A percentile compares a stretch with the other conserved stretches of the same genome.
Evolutionary conservation across 2,113 vertebrate genomes (phyloP).

Genomic region (Takifugu flavidus): DNA sequence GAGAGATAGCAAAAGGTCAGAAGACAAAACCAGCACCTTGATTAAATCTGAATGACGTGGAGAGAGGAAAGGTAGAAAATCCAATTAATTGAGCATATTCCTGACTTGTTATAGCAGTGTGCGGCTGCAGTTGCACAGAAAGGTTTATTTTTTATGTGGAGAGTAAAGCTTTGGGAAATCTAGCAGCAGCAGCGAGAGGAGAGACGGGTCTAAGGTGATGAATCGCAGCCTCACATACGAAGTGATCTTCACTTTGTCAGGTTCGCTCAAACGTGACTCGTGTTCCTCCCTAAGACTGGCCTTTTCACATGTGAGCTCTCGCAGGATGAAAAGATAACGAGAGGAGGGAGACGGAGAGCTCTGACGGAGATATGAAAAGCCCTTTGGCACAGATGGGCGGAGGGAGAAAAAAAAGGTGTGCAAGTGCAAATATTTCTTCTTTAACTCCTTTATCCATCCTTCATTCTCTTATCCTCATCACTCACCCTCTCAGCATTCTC

Average conservation of each 20-base stretch:
- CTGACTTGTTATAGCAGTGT: not conserved
- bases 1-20: not conserved
- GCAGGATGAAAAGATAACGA: constrained; percentile 47
- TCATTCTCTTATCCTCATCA: no score
- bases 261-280: constrained; percentile 42
- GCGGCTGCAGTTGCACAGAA: not conserved
- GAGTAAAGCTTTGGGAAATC: constrained; percentile 3
- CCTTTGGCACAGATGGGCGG: constrained; percentile 42
- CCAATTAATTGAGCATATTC: not conserved
- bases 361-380: constrained; percentile 55
- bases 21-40: not conserved
- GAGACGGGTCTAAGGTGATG: not conserved
- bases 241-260: constrained; percentile 49
- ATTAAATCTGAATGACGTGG: not conserved
- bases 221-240: constrained; percentile 12
- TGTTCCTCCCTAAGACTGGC: constrained; percentile 24
- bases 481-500: no score
- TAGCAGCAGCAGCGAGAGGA: not conserved
- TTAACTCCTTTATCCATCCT: no score
- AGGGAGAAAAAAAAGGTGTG: constrained; percentile 8
- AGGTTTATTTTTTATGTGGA: not conserved
- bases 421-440: constrained; percentile 1
- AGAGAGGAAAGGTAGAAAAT: not conserved
- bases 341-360: constrained; percentile 19
- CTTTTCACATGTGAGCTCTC: constrained; percentile 38